Percentiles rank a stretch among this genome's conserved stretches.
These are phyloP conservation scores for Cladopsammia gracilis DNA, from an alignment of 64 coral and sea anemone genomes.

Conservation along the genomic window DNA sequence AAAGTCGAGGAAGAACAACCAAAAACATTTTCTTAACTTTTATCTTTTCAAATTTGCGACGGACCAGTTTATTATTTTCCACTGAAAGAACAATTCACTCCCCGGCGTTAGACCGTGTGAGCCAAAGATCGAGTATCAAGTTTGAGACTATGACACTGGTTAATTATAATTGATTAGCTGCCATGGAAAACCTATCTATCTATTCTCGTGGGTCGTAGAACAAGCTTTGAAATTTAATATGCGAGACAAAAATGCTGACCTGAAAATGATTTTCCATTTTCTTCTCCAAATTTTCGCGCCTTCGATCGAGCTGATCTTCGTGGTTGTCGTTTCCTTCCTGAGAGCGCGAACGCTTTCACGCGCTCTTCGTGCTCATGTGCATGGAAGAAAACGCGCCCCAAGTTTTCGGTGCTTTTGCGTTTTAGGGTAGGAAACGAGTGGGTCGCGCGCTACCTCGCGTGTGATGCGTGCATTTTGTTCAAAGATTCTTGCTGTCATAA, in stretches of 20 bases:
- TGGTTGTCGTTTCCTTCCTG: too few species aligned
- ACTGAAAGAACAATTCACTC: background rate
- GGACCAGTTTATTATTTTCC: background rate
- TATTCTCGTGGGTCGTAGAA: background rate
- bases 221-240: background rate
- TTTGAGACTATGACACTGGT: background rate
- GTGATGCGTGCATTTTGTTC: too few species aligned
- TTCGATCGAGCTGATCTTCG: too few species aligned
- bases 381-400: too few species aligned
- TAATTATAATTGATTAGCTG: background rate
- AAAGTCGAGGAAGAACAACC: background rate
- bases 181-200: background rate
- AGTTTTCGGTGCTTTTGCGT: too few species aligned
- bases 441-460: too few species aligned
- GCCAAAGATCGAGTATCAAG: background rate
- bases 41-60: background rate
- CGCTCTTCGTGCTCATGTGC: too few species aligned
- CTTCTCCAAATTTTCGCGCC: too few species aligned
- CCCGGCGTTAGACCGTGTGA: background rate
- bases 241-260: background rate
- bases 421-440: too few species aligned
- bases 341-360: too few species aligned
- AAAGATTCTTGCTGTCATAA: too few species aligned
- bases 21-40: background rate
- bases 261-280: too few species aligned